These are phyloP conservation scores for Amphiprion ocellaris DNA, from an alignment of 2,113 vertebrate genomes.

Conservation along the genomic window DNA sequence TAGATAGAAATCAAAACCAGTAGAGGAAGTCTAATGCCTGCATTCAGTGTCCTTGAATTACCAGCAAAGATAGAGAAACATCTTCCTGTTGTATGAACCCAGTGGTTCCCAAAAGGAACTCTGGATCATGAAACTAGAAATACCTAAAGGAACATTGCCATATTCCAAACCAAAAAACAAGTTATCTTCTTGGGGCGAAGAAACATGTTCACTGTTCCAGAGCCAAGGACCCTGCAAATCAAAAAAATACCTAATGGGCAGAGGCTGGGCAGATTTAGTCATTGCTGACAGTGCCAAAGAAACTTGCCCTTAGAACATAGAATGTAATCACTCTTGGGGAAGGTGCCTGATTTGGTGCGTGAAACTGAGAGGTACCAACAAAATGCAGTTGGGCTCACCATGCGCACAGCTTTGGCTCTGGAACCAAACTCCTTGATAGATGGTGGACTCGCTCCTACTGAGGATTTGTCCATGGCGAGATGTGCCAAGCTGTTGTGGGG, in stretches of 20 bases:
- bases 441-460: conserved; percentile 33
- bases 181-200: neutral
- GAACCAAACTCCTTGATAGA: conserved; percentile 43
- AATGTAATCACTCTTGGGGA: conserved; percentile 1
- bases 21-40: neutral
- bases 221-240: conserved; percentile 37
- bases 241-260: conserved; percentile 8
- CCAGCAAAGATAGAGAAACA: neutral
- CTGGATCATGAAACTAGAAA: neutral
- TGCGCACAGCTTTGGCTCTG: conserved; percentile 40
- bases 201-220: conserved; percentile 23
- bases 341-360: conserved; percentile 20
- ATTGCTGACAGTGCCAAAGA: neutral
- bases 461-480: conserved; percentile 40
- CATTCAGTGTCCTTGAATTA: conserved; percentile 5
- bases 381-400: conserved; percentile 45
- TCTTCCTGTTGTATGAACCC: neutral
- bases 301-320: too few species aligned
- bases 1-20: conserved; percentile 2
- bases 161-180: neutral
- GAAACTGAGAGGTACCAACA: conserved; percentile 43
- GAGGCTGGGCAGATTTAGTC: conserved; percentile 2
- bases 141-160: neutral
- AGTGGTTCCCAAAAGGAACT: neutral
- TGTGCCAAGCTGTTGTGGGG: conserved; percentile 36